These are phyloP conservation scores for Calcarius lapponicus DNA, from an alignment of 2,797 vertebrate genomes.

Conservation along the genomic window DNA sequence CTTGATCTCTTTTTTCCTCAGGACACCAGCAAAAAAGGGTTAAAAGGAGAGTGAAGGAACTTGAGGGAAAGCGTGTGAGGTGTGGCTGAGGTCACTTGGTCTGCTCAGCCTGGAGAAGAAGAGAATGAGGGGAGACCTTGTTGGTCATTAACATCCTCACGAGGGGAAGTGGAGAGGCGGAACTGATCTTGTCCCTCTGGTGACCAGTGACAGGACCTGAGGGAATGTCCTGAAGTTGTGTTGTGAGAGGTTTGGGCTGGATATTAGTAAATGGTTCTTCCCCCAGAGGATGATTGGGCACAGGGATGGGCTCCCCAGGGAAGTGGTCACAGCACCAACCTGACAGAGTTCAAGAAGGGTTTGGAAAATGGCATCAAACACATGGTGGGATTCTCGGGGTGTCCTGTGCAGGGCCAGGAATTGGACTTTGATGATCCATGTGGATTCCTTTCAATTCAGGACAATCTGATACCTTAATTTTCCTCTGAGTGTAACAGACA, in stretches of 20 bases:
- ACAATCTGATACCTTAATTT: background rate
- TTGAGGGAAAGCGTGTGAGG: accelerated
- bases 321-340: background rate
- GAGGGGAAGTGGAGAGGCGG: background rate
- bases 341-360: background rate
- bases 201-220: background rate
- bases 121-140: background rate
- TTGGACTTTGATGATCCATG: accelerated
- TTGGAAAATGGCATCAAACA: accelerated
- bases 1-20: background rate
- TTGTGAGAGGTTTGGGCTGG: background rate
- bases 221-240: background rate
- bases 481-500: background rate
- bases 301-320: background rate
- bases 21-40: background rate
- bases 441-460: background rate
- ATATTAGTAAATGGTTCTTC: background rate
- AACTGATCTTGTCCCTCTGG: background rate
- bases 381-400: no score
- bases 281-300: accelerated
- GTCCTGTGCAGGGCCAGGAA: background rate
- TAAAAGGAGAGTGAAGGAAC: background rate
- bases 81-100: background rate
- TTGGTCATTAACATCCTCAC: background rate
- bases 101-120: background rate